Conservation (phyloP, 2,888 invertebrate species). For the Labia minor region DNA sequence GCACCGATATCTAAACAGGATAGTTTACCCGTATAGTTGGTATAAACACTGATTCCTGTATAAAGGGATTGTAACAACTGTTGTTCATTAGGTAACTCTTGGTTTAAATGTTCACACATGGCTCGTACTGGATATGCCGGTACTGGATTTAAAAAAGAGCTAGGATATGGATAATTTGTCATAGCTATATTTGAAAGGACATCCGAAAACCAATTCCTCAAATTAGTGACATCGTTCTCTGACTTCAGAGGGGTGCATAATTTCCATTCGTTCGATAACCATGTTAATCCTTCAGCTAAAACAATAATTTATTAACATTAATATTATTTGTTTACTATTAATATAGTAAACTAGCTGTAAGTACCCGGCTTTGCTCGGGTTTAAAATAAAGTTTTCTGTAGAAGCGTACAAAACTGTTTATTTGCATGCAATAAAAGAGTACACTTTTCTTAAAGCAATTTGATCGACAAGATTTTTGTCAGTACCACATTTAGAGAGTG, state of each 20-base stretch:
- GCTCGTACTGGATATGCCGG: slow-evolving; percentile 67
- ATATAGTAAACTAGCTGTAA: slow-evolving; percentile 13
- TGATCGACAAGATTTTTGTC: too few relatives aligned
- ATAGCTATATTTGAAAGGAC: slow-evolving; percentile 76
- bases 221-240: slow-evolving; percentile 40
- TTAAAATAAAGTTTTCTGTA: too few relatives aligned
- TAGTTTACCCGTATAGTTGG: slow-evolving; percentile 65
- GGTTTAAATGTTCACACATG: slow-evolving; percentile 41
- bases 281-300: slow-evolving; percentile 55
- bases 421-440: too few relatives aligned
- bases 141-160: slow-evolving; percentile 67
- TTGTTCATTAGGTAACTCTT: slow-evolving; percentile 39
- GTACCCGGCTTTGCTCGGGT: too few relatives aligned
- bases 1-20: slow-evolving; percentile 56
- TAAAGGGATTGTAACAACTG: slow-evolving; percentile 50
- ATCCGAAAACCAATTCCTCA: slow-evolving; percentile 60
- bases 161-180: slow-evolving; percentile 89
- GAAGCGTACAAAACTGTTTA: too few relatives aligned
- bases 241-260: slow-evolving; percentile 61
- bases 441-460: too few relatives aligned
- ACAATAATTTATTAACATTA: slow-evolving; percentile 34
- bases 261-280: slow-evolving; percentile 60
- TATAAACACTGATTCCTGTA: slow-evolving; percentile 60
- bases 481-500: too few relatives aligned
- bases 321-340: slow-evolving; percentile 22